These are phyloP conservation scores for Palythoa grandiflora DNA, from an alignment of 92 coral and sea anemone species.

Conservation along the genomic window DNA sequence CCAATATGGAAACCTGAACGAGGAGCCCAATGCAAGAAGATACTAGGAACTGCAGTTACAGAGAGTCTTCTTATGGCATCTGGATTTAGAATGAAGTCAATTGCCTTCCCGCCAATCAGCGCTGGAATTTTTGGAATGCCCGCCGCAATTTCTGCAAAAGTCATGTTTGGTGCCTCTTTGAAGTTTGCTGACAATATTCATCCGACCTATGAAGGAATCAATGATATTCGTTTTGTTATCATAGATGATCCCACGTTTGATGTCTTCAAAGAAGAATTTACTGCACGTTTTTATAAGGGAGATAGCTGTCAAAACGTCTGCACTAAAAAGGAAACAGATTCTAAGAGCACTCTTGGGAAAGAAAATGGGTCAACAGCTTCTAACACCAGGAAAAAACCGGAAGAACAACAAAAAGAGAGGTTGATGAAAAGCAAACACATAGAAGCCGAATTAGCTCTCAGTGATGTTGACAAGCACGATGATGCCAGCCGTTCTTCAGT, in stretches of 20 bases:
- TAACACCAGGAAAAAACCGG: too few species aligned
- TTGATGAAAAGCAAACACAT: too few species aligned
- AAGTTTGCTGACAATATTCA: slow-evolving; percentile 24
- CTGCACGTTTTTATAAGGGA: neutral
- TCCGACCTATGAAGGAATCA: slow-evolving; percentile 26
- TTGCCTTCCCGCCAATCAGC: slow-evolving; percentile 51
- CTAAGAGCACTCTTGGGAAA: neutral
- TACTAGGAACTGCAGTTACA: slow-evolving; percentile 33
- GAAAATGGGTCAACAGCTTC: neutral
- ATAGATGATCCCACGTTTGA: slow-evolving; percentile 28
- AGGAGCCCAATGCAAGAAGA: slow-evolving; percentile 10
- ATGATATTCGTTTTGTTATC: slow-evolving; percentile 38
- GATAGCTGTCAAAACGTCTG: neutral
- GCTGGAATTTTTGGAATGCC: slow-evolving; percentile 51
- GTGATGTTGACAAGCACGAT: neutral
- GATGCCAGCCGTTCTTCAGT: neutral
- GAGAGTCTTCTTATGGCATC: slow-evolving; percentile 47
- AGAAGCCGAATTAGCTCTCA: neutral
- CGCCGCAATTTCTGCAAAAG: slow-evolving; percentile 38
- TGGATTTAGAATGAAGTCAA: slow-evolving; percentile 40
- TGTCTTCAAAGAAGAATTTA: slow-evolving; percentile 29
- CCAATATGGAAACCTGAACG: slow-evolving; percentile 40
- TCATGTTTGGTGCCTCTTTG: slow-evolving; percentile 25
- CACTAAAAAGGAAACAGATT: neutral
- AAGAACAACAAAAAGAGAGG: neutral